Evolutionary conservation across 1,140 invertebrate species (phyloP), one percentile per base, ranked within the genome.

Genomic region (Phthorimaea operculella): DNA sequence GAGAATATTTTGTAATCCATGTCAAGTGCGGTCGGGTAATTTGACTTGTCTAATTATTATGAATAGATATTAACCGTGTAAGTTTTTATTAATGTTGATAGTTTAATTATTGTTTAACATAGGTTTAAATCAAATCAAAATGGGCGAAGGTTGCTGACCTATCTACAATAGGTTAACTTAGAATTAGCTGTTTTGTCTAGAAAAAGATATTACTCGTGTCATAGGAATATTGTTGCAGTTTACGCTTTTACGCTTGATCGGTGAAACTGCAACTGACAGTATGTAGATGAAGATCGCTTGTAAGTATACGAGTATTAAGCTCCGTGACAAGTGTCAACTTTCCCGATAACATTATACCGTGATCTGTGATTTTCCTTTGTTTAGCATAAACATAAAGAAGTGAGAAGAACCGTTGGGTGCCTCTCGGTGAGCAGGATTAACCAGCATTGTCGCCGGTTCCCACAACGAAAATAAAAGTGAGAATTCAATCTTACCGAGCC

Each of bases 391-490:
- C 21, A 28, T 28, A 28, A 28, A 39, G 36, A 39, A 39, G n/a
- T 39, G 36, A 39, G 36, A 39, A 10, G 36, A n/a, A 10, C 36
- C 36, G 36, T 39, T 39, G 36, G 36, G 36, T 39, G 36, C 2
- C 1, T 39, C 36, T 39, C 45, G 45, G 45, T 50, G 21, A 2
- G 17, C 55, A 54, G 57, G 61, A 63, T 59, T 63, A 59, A 18
- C 51, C 17, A 17, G 3, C 45, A 60, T 64, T 62, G 57, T 65
- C 54, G 58, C 42, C 44, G 54, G 64, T 78, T 79, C 74, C 64
- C 70, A 74, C 68, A 70, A 64, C 57, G 72, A 77, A 79, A 80
- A 73, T 75, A 83, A 83, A 75, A 80, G 79, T 79, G 75, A 77
- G 69, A 72, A 79, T 79, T 74, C 74, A 77, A 79, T 82, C 64